phyloP scores from a whole-genome alignment of 2,113 vertebrate species.

The Cranoglanis bouderius region DNA sequence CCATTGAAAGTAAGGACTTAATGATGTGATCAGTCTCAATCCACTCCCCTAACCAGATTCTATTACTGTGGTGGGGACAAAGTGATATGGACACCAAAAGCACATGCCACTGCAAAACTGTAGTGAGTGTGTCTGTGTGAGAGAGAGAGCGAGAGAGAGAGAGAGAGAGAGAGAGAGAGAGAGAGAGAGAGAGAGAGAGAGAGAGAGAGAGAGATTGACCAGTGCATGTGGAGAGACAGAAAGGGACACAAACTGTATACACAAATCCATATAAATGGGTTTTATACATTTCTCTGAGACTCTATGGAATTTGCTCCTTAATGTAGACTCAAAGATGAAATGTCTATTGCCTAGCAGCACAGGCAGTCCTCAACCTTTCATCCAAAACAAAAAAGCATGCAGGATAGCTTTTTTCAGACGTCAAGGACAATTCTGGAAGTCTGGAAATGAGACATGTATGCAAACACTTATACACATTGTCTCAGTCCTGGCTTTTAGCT shows the following conservation, averaged over 20 bases:
- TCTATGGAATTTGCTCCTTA: slow-evolving; percentile 13
- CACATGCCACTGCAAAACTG: slow-evolving; percentile 26
- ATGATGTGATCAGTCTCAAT: slow-evolving; percentile 39
- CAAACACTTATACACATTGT: background rate
- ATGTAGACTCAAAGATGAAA: background rate
- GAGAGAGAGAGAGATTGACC: background rate
- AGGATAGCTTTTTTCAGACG: background rate
- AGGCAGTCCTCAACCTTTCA: background rate
- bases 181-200: no score
- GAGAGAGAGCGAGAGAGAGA: background rate
- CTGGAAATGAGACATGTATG: background rate
- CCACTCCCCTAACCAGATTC: slow-evolving; percentile 33
- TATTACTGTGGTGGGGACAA: slow-evolving; percentile 35
- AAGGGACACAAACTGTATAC: background rate
- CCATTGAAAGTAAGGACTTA: slow-evolving; percentile 33
- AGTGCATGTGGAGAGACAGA: background rate
- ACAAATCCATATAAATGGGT: slow-evolving; percentile 23
- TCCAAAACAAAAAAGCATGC: slow-evolving; percentile 1
- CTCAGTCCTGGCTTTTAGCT: background rate
- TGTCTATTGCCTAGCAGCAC: slow-evolving; percentile 22
- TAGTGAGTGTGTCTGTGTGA: background rate
- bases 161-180: background rate
- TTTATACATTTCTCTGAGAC: slow-evolving; percentile 20
- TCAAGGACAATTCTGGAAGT: background rate
- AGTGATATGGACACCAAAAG: slow-evolving; percentile 29